Evolutionary conservation across 2,888 invertebrate species (phyloP).

Genomic region (Polymixis flavicincta): DNA sequence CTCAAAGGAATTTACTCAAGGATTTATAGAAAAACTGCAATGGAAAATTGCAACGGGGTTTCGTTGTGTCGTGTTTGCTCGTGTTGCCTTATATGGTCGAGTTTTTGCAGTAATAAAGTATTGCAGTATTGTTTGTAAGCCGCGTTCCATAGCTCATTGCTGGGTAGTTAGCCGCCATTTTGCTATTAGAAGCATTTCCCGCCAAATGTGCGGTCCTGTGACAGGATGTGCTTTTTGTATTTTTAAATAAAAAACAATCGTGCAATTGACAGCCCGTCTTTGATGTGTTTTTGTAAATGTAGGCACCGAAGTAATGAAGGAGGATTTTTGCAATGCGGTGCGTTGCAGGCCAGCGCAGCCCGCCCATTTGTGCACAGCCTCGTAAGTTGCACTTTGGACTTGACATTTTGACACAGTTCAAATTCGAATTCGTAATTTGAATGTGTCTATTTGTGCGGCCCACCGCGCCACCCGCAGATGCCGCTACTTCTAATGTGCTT

Average conservation of each 20-base stretch:
- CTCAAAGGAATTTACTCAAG: neutral
- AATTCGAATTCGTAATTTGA: neutral
- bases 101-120: slow-evolving; percentile 50
- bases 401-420: neutral
- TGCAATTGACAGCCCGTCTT: slow-evolving; percentile 8
- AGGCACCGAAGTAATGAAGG: too few species aligned
- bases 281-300: neutral
- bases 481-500: too few species aligned
- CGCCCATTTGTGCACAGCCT: neutral
- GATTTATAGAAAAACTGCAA: slow-evolving; percentile 22
- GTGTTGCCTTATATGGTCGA: slow-evolving; percentile 14
- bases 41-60: slow-evolving; percentile 32
- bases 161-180: slow-evolving; percentile 38
- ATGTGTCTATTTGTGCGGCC: neutral
- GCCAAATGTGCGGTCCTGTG: slow-evolving; percentile 43
- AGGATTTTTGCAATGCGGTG: neutral
- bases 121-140: slow-evolving; percentile 42
- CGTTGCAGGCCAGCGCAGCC: neutral
- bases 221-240: slow-evolving; percentile 26
- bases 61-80: slow-evolving; percentile 6
- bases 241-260: slow-evolving; percentile 14
- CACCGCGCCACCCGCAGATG: too few species aligned
- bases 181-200: slow-evolving; percentile 59
- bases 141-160: slow-evolving; percentile 46
- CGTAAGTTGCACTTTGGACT: neutral